phyloP scores from a whole-genome alignment of 2,888 invertebrate genomes.

The Hanleya hanleyi region DNA sequence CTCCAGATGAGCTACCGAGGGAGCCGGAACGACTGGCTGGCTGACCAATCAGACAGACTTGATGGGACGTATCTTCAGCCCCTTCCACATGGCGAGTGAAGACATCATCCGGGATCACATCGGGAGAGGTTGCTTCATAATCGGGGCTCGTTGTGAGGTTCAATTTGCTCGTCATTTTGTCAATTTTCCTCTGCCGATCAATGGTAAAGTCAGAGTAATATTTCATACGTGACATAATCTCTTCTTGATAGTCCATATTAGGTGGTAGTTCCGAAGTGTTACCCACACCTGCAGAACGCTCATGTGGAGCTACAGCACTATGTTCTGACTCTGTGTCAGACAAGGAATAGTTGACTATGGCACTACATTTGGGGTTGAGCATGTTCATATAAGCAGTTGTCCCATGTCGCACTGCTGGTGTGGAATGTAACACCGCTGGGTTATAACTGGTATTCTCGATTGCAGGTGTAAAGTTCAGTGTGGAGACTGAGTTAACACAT shows the following conservation, averaged over 20 bases:
- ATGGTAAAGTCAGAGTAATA: constrained; percentile 64
- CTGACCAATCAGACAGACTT: neutral
- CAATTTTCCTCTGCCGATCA: constrained; percentile 60
- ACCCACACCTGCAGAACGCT: neutral
- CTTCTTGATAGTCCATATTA: constrained; percentile 46
- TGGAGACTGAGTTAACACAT: too few species aligned
- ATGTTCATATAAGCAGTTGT: neutral
- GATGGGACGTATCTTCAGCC: constrained; percentile 41
- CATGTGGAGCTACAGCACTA: neutral
- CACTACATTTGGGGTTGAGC: neutral
- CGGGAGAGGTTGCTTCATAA: constrained; percentile 5
- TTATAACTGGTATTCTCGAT: neutral
- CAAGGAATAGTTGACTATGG: neutral
- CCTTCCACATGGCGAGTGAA: constrained; percentile 52
- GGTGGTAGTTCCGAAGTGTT: constrained; percentile 18
- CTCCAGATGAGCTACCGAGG: constrained; percentile 29
- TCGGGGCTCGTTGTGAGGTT: constrained; percentile 9
- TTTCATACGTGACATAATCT: constrained; percentile 56
- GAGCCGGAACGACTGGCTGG: constrained; percentile 37
- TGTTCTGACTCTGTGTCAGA: neutral
- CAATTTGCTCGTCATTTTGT: constrained; percentile 41
- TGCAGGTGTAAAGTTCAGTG: neutral
- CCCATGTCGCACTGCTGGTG: neutral
- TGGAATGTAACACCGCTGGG: neutral
- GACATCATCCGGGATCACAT: constrained; percentile 36